Evolutionary conservation across 2,113 vertebrate genomes (phyloP), one percentile per base, ranked within the genome.

Genomic region (Puffinus mauretanicus): DNA sequence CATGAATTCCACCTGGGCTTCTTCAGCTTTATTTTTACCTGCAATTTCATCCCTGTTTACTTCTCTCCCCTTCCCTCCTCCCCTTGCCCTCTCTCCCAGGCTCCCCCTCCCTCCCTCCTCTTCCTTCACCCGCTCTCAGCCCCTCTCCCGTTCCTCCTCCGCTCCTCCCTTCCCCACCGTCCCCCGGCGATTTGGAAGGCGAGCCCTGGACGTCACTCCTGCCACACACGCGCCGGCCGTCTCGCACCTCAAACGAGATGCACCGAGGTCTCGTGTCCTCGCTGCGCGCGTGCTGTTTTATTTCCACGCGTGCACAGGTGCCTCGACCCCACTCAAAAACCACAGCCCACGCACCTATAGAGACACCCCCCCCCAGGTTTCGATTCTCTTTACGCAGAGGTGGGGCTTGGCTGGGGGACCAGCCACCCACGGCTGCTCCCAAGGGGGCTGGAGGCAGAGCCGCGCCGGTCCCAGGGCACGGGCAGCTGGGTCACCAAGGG

Each of bases 1-100:
- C 99, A 98, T 98, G 98, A 98, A 99, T 99, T 98, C 99, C 99
- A 99, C 99, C 99, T 99, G 99, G 99, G 98, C 98, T 98, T 98
- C 98, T 95, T 96, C 97, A 11, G 98, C 96, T 98, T 98, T 98
- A 98, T 98, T 98, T 98, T 98, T 98, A 98, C 98, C 98, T 98
- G 98, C 96, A 97, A 94, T 94, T 97, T 96, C 96, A 97, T 92
- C 96, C 95, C 97, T 97, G 97, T 95, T 98, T 97, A 97, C 96
- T 97, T 96, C 94, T 85, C 79, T 89, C 71, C 62, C 36, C 80
- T 62, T 91, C 93, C 75, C 90, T 93, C 96, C 93, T 95, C 96
- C 97, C 96, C 86, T 93, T 88, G 91, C 94, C 76, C 96, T 90
- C 84, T 93, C 95, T 95, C 55, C 20, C n/a, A 12, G 11, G 73